These are phyloP conservation scores for Periophthalmodon schlosseri DNA, from an alignment of 2,113 vertebrate species.

Conservation along the genomic window DNA sequence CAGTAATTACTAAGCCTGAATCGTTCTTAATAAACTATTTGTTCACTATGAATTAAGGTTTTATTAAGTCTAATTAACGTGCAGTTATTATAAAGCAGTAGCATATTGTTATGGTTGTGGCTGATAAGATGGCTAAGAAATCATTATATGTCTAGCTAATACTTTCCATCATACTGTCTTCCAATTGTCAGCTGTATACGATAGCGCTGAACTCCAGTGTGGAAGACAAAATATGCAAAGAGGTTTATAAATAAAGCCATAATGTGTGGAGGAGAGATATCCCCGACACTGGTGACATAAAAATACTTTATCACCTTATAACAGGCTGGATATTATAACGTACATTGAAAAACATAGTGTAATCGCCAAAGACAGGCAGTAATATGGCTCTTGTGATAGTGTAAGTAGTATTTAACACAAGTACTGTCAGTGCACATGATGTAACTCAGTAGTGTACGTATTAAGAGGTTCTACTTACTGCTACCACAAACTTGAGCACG, in stretches of 20 bases:
- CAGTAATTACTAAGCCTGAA: too few relatives aligned
- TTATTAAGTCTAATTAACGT: too few relatives aligned
- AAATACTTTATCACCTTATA: conserved; percentile 56
- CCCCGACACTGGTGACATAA: conserved; percentile 45
- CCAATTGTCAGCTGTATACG: background rate
- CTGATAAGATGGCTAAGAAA: background rate
- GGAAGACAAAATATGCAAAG: conserved; percentile 51
- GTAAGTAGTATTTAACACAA: conserved; percentile 12
- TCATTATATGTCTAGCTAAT: background rate
- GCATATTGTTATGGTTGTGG: too few relatives aligned
- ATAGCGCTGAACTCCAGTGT: background rate
- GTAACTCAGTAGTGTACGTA: background rate
- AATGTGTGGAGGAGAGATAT: conserved; percentile 57
- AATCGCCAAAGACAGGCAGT: conserved; percentile 42
- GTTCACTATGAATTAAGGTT: too few relatives aligned
- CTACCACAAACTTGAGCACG: conserved; percentile 67
- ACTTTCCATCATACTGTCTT: conserved; percentile 28
- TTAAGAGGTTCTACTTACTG: conserved; percentile 51
- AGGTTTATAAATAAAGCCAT: conserved; percentile 57
- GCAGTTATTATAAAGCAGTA: too few relatives aligned
- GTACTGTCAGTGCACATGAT: background rate
- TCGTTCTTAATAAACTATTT: too few relatives aligned
- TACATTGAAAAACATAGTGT: conserved; percentile 37
- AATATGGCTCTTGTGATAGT: conserved; percentile 18
- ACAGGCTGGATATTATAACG: conserved; percentile 55